Conservation (phyloP, 1,140 invertebrate species). For the Drosophila aff. region DNA sequence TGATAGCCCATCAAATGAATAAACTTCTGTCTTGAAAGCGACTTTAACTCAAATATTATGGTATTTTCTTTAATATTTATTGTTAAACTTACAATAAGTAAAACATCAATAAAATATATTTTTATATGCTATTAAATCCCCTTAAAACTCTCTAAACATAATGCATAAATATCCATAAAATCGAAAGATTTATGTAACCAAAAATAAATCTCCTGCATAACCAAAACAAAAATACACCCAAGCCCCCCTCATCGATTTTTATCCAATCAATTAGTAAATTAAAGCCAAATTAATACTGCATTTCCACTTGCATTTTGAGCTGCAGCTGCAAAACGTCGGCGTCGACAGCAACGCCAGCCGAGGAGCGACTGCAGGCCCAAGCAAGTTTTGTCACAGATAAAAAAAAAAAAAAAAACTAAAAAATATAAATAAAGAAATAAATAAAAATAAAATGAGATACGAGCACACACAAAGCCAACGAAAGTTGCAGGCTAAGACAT, state of each 20-base stretch:
- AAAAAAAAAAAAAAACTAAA: conserved; percentile 1
- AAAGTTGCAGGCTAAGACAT: conserved; percentile 68
- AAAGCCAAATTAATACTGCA: conserved; percentile 21
- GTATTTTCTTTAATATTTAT: too few relatives aligned
- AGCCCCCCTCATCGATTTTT: neutral
- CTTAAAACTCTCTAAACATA: too few relatives aligned
- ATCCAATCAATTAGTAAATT: conserved; percentile 11
- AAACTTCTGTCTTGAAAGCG: too few relatives aligned
- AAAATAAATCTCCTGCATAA: too few relatives aligned
- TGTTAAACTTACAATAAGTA: too few relatives aligned
- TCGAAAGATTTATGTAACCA: neutral
- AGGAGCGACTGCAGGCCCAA: conserved; percentile 41
- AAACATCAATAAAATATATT: too few relatives aligned
- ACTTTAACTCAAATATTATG: too few relatives aligned
- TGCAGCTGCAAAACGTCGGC: conserved; percentile 23
- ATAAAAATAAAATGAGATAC: conserved; percentile 30
- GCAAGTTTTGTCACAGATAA: conserved; percentile 65
- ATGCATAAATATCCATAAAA: neutral
- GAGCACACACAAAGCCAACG: conserved; percentile 48
- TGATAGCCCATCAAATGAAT: too few relatives aligned
- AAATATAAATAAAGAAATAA: conserved; percentile 28
- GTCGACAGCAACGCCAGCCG: conserved; percentile 17
- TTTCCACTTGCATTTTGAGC: conserved; percentile 37
- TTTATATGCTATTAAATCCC: too few relatives aligned
- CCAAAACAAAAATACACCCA: too few relatives aligned